Conservation (phyloP, 2,888 invertebrate species). For the Drosophila anomalata region DNA sequence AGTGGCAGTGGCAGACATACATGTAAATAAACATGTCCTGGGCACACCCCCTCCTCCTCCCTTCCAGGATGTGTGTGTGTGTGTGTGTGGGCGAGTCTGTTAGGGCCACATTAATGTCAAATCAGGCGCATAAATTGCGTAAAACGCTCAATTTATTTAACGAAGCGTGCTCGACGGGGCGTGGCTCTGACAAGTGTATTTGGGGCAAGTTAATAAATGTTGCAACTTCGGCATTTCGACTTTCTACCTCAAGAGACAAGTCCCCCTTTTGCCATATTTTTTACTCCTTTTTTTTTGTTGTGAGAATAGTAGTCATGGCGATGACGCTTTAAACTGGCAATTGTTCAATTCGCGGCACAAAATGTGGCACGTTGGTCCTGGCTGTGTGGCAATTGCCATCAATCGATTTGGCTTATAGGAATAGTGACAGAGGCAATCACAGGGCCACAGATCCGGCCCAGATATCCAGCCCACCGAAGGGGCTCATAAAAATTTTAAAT, state of each 20-base stretch:
- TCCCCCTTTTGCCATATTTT: slow-evolving; percentile 24
- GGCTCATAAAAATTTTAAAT: slow-evolving; percentile 77
- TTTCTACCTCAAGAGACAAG: neutral
- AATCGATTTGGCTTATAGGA: slow-evolving; percentile 63
- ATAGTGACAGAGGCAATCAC: slow-evolving; percentile 63
- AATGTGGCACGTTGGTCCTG: slow-evolving; percentile 33
- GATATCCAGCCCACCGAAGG: slow-evolving; percentile 17
- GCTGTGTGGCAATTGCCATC: slow-evolving; percentile 56
- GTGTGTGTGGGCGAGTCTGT: slow-evolving; percentile 54
- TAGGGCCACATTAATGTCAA: slow-evolving; percentile 82
- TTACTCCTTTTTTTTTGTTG: neutral
- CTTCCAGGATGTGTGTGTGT: slow-evolving; percentile 45
- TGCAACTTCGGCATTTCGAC: slow-evolving; percentile 13
- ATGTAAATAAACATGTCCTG: slow-evolving; percentile 64
- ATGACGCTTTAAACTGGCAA: slow-evolving; percentile 53
- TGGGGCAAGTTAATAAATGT: slow-evolving; percentile 69
- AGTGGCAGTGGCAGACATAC: slow-evolving; percentile 18
- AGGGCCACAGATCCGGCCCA: slow-evolving; percentile 30
- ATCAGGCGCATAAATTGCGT: slow-evolving; percentile 81
- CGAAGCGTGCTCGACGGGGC: slow-evolving; percentile 55
- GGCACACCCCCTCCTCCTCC: neutral
- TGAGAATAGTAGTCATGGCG: neutral
- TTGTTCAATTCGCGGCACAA: slow-evolving; percentile 52
- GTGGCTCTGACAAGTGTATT: slow-evolving; percentile 68
- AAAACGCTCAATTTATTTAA: slow-evolving; percentile 81